Conservation (phyloP, 2,888 invertebrate species). For the Rhaphigaster nebulosa region DNA sequence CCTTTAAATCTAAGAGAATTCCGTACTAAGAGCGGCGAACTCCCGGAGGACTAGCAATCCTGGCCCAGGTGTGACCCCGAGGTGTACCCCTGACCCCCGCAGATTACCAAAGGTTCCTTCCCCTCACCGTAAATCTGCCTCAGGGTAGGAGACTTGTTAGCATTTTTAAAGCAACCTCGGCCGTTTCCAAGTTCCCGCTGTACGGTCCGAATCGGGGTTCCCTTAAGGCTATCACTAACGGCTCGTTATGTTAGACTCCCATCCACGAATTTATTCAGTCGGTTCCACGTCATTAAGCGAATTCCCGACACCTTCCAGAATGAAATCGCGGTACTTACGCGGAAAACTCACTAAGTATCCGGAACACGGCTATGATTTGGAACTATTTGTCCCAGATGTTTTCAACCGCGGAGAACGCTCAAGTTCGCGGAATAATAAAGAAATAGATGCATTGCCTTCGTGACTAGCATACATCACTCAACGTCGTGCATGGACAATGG, state of each 20-base stretch:
- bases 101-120: constrained; percentile 43
- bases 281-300: constrained; percentile 13
- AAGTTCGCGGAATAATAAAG: constrained; percentile 32
- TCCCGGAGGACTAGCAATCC: neutral
- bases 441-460: constrained; percentile 19
- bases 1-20: neutral
- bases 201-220: neutral
- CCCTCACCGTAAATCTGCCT: constrained; percentile 47
- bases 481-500: constrained; percentile 25
- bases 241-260: constrained; percentile 20
- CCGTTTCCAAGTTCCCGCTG: neutral
- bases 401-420: neutral
- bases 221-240: constrained; percentile 27
- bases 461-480: constrained; percentile 33
- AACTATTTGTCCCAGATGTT: neutral
- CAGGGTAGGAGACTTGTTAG: constrained; percentile 39
- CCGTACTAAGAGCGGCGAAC: neutral
- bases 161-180: constrained; percentile 40
- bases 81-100: constrained; percentile 34
- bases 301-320: constrained; percentile 13
- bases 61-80: constrained; percentile 15
- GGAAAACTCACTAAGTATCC: constrained; percentile 30
- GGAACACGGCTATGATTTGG: constrained; percentile 11
- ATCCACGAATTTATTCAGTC: constrained; percentile 46
- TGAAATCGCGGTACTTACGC: constrained; percentile 16